Evolutionary conservation across 2,888 invertebrate species (phyloP).

Genomic region (Dasysyrphus tricinctus): DNA sequence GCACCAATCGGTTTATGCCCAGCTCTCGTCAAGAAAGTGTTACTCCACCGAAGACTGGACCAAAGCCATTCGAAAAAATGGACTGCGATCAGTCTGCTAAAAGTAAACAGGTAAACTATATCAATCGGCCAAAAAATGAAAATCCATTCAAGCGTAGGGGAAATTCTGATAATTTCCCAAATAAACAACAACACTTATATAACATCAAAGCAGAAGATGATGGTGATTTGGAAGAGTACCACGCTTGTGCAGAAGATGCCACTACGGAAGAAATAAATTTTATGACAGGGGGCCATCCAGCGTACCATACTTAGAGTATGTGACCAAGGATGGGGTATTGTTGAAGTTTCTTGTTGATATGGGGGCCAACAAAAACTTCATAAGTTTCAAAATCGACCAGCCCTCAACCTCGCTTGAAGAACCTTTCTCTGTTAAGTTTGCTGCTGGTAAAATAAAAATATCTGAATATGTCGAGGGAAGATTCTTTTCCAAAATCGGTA

Average conservation of each 20-base stretch:
- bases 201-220: conserved; percentile 6
- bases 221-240: not conserved
- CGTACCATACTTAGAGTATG: too few species aligned
- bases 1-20: not conserved
- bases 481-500: too few species aligned
- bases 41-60: conserved; percentile 5
- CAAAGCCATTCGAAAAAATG: conserved; percentile 14
- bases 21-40: not conserved
- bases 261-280: conserved; percentile 31
- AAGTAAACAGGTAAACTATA: conserved; percentile 1
- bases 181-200: conserved; percentile 28
- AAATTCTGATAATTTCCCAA: conserved; percentile 18
- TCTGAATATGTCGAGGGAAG: too few species aligned
- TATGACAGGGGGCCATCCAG: conserved; percentile 19
- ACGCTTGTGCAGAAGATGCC: too few species aligned
- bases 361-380: too few species aligned
- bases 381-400: too few species aligned
- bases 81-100: not conserved
- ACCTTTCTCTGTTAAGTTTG: too few species aligned
- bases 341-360: too few species aligned
- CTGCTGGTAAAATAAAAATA: too few species aligned
- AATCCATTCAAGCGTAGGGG: too few species aligned
- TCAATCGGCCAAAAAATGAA: not conserved
- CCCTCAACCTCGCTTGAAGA: too few species aligned
- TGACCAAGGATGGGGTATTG: too few species aligned